Conservation (phyloP, 2,797 vertebrate species). For the Hylomyscus alleni region DNA sequence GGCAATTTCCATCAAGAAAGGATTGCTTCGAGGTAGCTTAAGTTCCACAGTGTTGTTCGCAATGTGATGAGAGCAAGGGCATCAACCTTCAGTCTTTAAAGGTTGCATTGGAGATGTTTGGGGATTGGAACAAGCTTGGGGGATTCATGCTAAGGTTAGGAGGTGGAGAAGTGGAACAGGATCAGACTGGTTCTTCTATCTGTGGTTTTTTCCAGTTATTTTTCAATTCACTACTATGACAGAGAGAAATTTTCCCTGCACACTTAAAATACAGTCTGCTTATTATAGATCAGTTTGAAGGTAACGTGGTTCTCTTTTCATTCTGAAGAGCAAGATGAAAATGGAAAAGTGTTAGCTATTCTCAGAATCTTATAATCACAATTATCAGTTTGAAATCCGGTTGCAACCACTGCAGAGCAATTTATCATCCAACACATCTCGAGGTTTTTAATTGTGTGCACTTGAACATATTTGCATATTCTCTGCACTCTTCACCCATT, state of each 20-base stretch:
- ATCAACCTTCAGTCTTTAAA: neutral
- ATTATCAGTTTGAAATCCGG: slow-evolving; percentile 79
- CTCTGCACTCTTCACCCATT: slow-evolving; percentile 68
- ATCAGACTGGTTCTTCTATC: neutral
- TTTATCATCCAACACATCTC: slow-evolving; percentile 78
- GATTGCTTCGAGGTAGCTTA: neutral
- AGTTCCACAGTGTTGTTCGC: neutral
- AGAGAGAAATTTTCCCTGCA: neutral
- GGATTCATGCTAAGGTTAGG: neutral
- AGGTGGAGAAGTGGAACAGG: neutral
- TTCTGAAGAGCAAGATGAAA: slow-evolving; percentile 77
- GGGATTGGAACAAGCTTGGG: neutral
- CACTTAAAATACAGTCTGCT: slow-evolving; percentile 60
- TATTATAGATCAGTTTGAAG: slow-evolving; percentile 33
- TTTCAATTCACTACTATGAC: neutral
- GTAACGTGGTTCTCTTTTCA: slow-evolving; percentile 58
- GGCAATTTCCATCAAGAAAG: neutral
- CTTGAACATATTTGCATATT: slow-evolving; percentile 81
- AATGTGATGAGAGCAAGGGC: neutral
- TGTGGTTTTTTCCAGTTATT: slow-evolving; percentile 29
- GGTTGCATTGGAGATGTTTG: neutral
- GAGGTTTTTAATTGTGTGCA: slow-evolving; percentile 77
- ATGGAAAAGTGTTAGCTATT: slow-evolving; percentile 76
- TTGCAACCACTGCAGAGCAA: slow-evolving; percentile 63
- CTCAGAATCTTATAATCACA: slow-evolving; percentile 77